phyloP scores from a whole-genome alignment of 2,888 invertebrate genomes.

The Parnassius orleans region DNA sequence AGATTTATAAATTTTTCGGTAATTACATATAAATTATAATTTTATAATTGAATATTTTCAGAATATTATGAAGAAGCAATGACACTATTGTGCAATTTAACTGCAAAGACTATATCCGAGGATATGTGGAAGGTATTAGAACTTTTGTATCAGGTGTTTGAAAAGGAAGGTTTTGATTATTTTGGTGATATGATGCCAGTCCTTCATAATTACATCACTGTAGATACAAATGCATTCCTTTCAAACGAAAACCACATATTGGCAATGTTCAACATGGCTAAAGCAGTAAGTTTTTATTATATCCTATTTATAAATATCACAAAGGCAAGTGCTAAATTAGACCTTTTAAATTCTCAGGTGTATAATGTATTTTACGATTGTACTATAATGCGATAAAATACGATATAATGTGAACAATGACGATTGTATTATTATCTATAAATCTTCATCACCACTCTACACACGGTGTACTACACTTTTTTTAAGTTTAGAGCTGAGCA shows the following conservation, averaged over 20 bases:
- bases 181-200: constrained; percentile 99
- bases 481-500: no score
- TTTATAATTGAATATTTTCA: constrained; percentile 44
- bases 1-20: background rate
- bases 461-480: no score
- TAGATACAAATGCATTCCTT: constrained; percentile 96
- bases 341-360: no score
- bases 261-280: constrained; percentile 97
- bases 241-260: constrained; percentile 93
- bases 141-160: constrained; percentile 92
- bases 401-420: no score
- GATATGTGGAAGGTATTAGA: constrained; percentile 98
- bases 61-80: constrained; percentile 99
- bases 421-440: no score
- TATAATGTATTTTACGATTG: no score
- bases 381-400: no score
- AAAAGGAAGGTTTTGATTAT: constrained; percentile 97
- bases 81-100: constrained; percentile 94
- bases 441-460: no score
- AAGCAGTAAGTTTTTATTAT: constrained; percentile 82
- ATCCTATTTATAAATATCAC: constrained; percentile 15
- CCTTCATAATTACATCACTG: constrained; percentile 97
- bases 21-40: background rate
- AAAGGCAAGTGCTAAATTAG: no score
- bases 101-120: constrained; percentile 91